Evolutionary conservation across 2,797 vertebrate genomes (phyloP).

Genomic region (Eulemur mongoz): DNA sequence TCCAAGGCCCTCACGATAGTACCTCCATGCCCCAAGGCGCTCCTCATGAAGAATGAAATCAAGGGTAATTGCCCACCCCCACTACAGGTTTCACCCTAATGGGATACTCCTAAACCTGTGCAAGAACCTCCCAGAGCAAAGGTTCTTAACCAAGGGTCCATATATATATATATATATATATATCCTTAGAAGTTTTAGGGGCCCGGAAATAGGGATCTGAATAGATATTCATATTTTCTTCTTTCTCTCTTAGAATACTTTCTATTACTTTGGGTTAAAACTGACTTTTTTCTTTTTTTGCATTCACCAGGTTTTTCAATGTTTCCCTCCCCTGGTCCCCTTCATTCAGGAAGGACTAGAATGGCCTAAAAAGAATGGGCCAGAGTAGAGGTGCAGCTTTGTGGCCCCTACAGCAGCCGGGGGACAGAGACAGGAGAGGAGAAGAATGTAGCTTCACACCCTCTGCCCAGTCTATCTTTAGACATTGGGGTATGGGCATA

Average conservation of each 20-base stretch:
- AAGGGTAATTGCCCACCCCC: not conserved
- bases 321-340: not conserved
- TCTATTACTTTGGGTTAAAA: conserved; percentile 9
- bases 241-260: not conserved
- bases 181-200: not conserved
- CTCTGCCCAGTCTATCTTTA: not conserved
- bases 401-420: not conserved
- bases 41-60: not conserved
- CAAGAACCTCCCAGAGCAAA: not conserved
- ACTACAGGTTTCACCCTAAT: not conserved
- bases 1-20: not conserved
- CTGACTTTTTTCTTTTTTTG: not conserved
- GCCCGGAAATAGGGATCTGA: not conserved
- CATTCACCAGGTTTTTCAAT: not conserved
- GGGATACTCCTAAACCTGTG: not conserved
- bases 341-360: not conserved
- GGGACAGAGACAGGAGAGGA: not conserved
- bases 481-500: not conserved
- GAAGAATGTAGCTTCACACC: not conserved
- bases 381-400: not conserved
- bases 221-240: not conserved
- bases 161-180: not conserved
- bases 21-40: not conserved
- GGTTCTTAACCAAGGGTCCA: not conserved
- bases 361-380: not conserved